phyloP scores from a whole-genome alignment of 2,113 vertebrate species.

The Riparia riparia region DNA sequence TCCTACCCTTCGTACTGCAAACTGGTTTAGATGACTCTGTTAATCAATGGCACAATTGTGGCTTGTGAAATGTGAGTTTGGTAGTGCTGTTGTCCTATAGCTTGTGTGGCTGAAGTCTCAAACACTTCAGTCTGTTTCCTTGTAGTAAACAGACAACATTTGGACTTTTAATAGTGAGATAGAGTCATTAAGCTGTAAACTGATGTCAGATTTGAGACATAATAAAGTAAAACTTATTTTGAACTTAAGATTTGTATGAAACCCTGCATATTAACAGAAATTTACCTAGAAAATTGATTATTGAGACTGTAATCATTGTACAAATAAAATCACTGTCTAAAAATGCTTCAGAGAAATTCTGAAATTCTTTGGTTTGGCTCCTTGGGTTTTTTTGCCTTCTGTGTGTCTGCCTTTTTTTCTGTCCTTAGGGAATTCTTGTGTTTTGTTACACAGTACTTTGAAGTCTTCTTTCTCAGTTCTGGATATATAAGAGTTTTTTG shows the following conservation, averaged over 20 bases:
- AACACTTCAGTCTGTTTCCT: background rate
- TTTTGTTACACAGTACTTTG: background rate
- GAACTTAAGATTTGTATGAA: background rate
- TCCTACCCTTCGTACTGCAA: background rate
- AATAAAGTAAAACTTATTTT: background rate
- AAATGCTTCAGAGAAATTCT: background rate
- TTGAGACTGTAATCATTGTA: background rate
- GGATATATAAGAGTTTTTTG: background rate
- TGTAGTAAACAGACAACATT: background rate
- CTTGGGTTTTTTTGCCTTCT: background rate
- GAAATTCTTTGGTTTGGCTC: background rate
- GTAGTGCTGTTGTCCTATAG: background rate
- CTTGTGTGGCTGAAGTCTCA: background rate
- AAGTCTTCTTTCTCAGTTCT: background rate
- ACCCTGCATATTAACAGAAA: background rate
- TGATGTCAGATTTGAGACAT: background rate
- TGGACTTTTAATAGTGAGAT: background rate
- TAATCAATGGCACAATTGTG: background rate
- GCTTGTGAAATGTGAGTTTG: background rate
- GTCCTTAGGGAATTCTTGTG: background rate
- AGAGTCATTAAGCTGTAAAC: background rate
- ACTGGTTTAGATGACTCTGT: background rate
- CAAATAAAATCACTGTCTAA: background rate
- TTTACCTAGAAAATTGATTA: background rate
- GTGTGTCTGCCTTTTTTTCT: background rate